Evolutionary conservation across 1,140 invertebrate genomes (phyloP), one percentile per base, ranked within the genome.

Genomic region (Cheumatopsyche charites): DNA sequence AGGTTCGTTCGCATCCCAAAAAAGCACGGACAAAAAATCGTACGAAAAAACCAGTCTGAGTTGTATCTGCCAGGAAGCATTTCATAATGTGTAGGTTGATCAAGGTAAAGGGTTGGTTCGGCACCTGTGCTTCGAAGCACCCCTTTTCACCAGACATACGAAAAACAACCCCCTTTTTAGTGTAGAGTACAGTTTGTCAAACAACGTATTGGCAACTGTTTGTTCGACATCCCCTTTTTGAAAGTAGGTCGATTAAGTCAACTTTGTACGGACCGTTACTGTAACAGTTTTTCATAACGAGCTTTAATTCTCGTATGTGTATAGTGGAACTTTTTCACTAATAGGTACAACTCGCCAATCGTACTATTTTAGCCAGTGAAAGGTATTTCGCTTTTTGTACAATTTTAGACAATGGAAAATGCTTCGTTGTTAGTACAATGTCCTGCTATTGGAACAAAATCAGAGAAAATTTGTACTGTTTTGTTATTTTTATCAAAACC

Each of bases 31-130:
- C 62, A 68, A 72, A 75, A 68, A 73, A 73, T 67, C 62, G 71
- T 75, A 73, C 74, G 71, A 73, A 75, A 73, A 75, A 75, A 75
- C 67, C 74, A 63, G 67, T 71, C 71, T 62, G 67, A 73, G 71
- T 67, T 62, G 71, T 73, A 75, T 75, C 74, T 75, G 74, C 74
- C 74, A 75, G 74, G 74, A 75, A 75, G 74, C 74, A 63, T 73
- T 75, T 73, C 52, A 68, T 67, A 73, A 62, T 73, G 66, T 70
- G 70, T 70, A 65, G 62, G 71, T 36, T 72, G 74, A 72, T 69
- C 61, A 68, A 67, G 74, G 74, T 75, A 73, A 75, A 75, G 74
- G 74, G 74, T 75, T 75, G 74, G 47, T 55, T 55, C 15, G 66
- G 74, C 74, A 75, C 74, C 74, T 75, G 74, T 75, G 74, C 70